Base-by-base conservation (phyloP, 2,113 vertebrate genomes). In the Campylomormyrus numenius region DNA sequence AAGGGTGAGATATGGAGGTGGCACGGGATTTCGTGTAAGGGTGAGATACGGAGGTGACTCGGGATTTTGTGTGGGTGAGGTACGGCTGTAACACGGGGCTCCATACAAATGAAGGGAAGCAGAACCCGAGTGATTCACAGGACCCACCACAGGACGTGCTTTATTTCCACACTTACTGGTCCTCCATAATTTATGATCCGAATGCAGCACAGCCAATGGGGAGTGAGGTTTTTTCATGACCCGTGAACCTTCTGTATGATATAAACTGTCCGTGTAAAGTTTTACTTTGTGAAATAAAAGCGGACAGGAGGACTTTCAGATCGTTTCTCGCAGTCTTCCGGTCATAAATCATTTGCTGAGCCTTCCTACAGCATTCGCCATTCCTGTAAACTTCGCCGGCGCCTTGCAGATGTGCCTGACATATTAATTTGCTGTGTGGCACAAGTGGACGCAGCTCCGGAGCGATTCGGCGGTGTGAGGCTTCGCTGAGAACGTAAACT, bases 281-380 rank as follows among this genome's bases (percentile, higher is more conserved):
- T 85, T 85, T 48, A 48, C 45, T 85, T 87, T 87, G 48, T 42
- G 27, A 87, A 87, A 87, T 53, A 87, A 87, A 87, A 87, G 15
- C 11, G 19, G 50, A 53, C 27, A 27, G 85, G 49, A 53, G 10
- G 6, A 53, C 85, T 87, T 87, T 19, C 24, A 87, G 50, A 87
- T n/a, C 13, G 19, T 53, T 56, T n/a, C 85, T 87, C 50, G n/a
- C 49, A 17, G 49, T n/a, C 3, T 45, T 85, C 31, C 35, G 35
- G 35, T 86, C 84, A 86, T 86, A 86, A 52, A 53, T 87, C 39
- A 85, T 19, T 87, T 56, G 9, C 48, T 31, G 24, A 87, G 3
- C 31, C 50, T 2, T 87, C 85, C 85, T 39, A 49, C 50, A 35
- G 11, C 31, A 53, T 53, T 35, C 24, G 13, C 52, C 19, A 19